Evolutionary conservation across 2,888 invertebrate genomes (phyloP).

Genomic region (Tholera decimalis): DNA sequence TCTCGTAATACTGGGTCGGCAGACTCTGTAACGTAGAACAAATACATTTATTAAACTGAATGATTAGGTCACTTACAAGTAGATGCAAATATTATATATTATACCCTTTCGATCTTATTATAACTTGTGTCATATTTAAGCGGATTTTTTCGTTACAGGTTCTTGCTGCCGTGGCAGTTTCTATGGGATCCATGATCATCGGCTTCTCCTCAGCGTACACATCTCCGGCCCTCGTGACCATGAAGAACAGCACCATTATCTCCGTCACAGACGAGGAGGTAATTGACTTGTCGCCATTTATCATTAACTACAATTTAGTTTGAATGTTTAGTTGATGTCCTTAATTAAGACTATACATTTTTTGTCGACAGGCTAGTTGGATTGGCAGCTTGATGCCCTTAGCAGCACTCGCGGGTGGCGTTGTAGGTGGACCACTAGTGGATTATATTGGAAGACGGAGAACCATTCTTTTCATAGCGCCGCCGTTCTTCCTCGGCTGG

Average conservation of each 20-base stretch:
- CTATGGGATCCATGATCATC: conserved; percentile 96
- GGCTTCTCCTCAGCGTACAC: conserved; percentile 97
- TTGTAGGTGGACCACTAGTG: conserved; percentile 96
- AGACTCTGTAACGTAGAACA: neutral
- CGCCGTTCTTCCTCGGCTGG: conserved; percentile 96
- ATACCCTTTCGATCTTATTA: neutral
- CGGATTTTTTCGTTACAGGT: conserved; percentile 90
- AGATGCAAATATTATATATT: conserved; percentile 1
- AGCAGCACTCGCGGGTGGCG: conserved; percentile 96
- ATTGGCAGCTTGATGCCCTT: conserved; percentile 97
- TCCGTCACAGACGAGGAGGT: conserved; percentile 92
- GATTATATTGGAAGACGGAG: conserved; percentile 96
- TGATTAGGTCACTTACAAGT: conserved; percentile 8
- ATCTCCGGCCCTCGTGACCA: conserved; percentile 96
- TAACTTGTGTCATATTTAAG: neutral
- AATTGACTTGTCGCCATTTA: conserved; percentile 49
- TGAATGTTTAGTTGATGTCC: conserved; percentile 6
- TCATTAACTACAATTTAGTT: conserved; percentile 19
- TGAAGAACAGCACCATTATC: conserved; percentile 92
- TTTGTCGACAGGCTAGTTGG: conserved; percentile 94
- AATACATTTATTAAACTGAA: conserved; percentile 13
- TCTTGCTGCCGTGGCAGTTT: conserved; percentile 96
- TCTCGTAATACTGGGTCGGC: neutral
- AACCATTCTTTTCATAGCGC: conserved; percentile 95
- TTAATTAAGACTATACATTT: conserved; percentile 14